These are phyloP conservation scores for Ceratina australensis DNA, from an alignment of 1,140 invertebrate species.

Conservation along the genomic window DNA sequence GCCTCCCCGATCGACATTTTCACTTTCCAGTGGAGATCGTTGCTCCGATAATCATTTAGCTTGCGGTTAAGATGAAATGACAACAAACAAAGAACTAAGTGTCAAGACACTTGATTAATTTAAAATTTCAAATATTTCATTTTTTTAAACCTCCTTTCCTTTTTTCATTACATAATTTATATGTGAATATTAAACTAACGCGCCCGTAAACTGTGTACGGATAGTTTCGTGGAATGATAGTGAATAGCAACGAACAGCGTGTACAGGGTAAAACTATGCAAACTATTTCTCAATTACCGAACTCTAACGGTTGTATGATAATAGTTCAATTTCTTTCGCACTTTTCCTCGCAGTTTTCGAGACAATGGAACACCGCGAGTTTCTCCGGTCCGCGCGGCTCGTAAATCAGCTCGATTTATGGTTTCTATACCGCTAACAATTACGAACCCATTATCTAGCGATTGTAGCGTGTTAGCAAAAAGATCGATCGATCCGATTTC, in stretches of 20 bases:
- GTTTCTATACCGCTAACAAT: background rate
- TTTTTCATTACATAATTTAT: no score
- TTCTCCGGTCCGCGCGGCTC: background rate
- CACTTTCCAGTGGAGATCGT: slow-evolving; percentile 44
- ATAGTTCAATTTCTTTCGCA: background rate
- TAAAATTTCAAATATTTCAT: no score
- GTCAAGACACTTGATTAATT: no score
- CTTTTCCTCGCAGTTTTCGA: background rate
- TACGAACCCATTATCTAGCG: background rate
- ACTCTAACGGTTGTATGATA: background rate
- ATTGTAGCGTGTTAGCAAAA: background rate
- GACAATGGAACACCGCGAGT: background rate
- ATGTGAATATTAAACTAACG: no score
- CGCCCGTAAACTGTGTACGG: no score
- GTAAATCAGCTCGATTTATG: background rate
- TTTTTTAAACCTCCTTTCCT: no score
- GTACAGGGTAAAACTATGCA: no score
- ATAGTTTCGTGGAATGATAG: no score
- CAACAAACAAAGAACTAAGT: background rate
- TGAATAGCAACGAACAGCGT: no score
- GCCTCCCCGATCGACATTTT: slow-evolving; percentile 22
- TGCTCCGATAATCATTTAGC: slow-evolving; percentile 28
- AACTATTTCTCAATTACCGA: no score
- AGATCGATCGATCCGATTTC: background rate
- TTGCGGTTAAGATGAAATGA: background rate